Conservation (phyloP, 2,888 invertebrate genomes). For the Thecophora atra region DNA sequence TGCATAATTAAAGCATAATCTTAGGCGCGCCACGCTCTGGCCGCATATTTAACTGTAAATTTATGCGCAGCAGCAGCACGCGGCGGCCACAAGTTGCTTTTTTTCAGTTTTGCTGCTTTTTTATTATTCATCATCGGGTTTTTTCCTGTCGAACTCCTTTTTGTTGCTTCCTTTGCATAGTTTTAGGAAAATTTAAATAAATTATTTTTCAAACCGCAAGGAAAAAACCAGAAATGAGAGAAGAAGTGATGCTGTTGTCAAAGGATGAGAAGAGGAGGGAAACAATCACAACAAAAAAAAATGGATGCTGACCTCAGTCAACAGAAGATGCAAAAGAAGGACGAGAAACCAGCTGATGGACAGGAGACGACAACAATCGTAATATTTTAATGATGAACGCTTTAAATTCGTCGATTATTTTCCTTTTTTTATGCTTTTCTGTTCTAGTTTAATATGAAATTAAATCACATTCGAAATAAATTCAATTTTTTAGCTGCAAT, state of each 20-base stretch:
- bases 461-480: too few species aligned
- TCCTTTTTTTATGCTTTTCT: too few species aligned
- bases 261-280: too few species aligned
- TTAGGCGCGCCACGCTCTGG: slow-evolving; percentile 2
- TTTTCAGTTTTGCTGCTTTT: not conserved
- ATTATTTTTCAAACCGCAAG: slow-evolving; percentile 23
- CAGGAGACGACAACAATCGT: not conserved
- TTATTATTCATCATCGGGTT: not conserved
- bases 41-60: slow-evolving; percentile 16
- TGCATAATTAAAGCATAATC: slow-evolving; percentile 21
- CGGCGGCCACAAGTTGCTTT: not conserved
- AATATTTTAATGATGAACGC: not conserved
- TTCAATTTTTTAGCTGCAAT: too few species aligned
- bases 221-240: not conserved
- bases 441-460: too few species aligned
- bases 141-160: not conserved
- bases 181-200: slow-evolving; percentile 32
- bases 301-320: not conserved
- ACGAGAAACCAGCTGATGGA: not conserved
- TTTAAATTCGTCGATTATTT: too few species aligned
- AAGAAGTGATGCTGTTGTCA: too few species aligned
- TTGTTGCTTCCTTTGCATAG: slow-evolving; percentile 2
- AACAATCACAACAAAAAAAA: not conserved
- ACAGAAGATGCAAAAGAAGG: not conserved
- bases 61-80: slow-evolving; percentile 4